Conservation (phyloP, 2,113 vertebrate species). For the Panthera uncia region DNA sequence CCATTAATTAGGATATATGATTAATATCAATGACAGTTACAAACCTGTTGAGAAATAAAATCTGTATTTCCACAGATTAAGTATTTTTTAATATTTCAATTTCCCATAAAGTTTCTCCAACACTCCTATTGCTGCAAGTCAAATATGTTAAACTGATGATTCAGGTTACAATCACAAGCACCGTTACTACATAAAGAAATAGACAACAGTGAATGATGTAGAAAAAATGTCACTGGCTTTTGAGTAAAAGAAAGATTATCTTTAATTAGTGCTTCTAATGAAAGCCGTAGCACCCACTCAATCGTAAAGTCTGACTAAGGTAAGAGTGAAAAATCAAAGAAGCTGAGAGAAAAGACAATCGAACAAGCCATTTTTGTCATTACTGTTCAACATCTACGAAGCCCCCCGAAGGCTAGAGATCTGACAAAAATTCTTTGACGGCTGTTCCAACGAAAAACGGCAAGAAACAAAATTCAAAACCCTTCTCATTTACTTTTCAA, state of each 20-base stretch:
- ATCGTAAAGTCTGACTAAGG: neutral
- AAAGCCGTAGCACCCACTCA: neutral
- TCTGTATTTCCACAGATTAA: neutral
- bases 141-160: neutral
- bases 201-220: neutral
- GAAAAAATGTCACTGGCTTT: neutral
- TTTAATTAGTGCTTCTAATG: neutral
- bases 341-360: neutral
- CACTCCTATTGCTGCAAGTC: neutral
- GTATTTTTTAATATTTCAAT: neutral
- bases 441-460: neutral
- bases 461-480: neutral
- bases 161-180: neutral
- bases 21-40: neutral
- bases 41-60: neutral
- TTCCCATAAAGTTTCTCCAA: neutral
- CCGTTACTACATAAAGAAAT: neutral
- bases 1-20: neutral
- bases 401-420: neutral
- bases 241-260: neutral
- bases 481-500: neutral
- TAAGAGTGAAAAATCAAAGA: neutral
- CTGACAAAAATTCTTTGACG: neutral
- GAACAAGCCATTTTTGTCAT: neutral
- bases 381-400: neutral